phyloP scores from a whole-genome alignment of 2,797 vertebrate genomes.

The Coranthus polyacanthus region DNA sequence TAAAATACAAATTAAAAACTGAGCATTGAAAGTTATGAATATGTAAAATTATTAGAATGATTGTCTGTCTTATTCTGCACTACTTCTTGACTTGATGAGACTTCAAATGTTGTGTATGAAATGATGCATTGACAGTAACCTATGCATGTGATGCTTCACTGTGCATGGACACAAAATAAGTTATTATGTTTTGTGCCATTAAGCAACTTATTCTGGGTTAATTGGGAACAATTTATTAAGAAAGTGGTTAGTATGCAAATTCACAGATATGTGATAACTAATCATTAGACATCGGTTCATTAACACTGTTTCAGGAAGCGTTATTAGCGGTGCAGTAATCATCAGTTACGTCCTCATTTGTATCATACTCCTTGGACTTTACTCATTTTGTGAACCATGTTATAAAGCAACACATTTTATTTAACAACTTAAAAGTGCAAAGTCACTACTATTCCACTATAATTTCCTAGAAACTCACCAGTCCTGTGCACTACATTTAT shows the following conservation, averaged over 20 bases:
- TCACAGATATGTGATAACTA: conserved; percentile 50
- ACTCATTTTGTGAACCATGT: conserved; percentile 26
- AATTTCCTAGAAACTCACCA: conserved; percentile 57
- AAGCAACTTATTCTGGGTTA: conserved; percentile 29
- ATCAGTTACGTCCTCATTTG: conserved; percentile 46
- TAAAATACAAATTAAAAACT: too few relatives aligned
- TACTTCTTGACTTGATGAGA: too few relatives aligned
- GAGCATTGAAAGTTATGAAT: too few relatives aligned
- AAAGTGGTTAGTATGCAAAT: conserved; percentile 33
- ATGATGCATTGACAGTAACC: too few relatives aligned
- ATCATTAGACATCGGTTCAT: conserved; percentile 58
- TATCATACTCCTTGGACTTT: conserved; percentile 46
- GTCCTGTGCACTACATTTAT: conserved; percentile 66
- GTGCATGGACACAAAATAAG: conserved; percentile 10
- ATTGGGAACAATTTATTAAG: conserved; percentile 23
- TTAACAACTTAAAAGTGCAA: conserved; percentile 36
- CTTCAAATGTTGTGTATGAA: too few relatives aligned
- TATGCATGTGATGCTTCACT: background rate
- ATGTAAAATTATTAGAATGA: too few relatives aligned
- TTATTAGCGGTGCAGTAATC: conserved; percentile 61
- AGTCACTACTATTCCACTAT: conserved; percentile 35
- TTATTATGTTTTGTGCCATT: conserved; percentile 37
- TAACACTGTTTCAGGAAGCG: conserved; percentile 50
- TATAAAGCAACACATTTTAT: conserved; percentile 25
- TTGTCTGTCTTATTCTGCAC: too few relatives aligned